phyloP scores from a whole-genome alignment of 2,797 vertebrate species.

The Melanotaenia trifasciata region DNA sequence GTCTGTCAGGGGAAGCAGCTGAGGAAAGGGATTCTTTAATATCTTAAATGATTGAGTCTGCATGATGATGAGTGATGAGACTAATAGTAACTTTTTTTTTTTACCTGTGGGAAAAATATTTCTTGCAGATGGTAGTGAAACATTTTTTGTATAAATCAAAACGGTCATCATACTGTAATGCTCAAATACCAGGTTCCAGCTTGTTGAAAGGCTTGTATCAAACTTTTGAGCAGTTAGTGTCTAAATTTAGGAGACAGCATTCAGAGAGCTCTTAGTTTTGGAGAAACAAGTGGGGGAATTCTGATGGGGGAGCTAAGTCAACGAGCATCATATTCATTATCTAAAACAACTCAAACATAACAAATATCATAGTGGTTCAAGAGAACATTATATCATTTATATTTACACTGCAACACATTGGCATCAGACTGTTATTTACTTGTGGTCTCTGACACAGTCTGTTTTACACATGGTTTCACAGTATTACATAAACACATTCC shows the following conservation, averaged over 20 bases:
- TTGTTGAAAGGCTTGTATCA: background rate
- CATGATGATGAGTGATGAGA: constrained; percentile 51
- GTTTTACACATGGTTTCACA: too few relatives aligned
- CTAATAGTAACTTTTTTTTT: constrained; percentile 23
- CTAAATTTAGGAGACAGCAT: background rate
- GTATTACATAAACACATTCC: too few relatives aligned
- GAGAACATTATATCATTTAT: background rate
- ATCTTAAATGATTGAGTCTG: constrained; percentile 46
- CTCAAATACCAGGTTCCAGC: background rate
- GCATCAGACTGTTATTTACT: background rate
- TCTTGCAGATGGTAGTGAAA: constrained; percentile 44
- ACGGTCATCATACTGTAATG: background rate
- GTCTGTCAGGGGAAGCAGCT: constrained; percentile 44
- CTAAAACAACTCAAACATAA: background rate
- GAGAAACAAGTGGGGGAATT: background rate
- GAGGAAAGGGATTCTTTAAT: constrained; percentile 46
- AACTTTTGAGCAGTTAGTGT: too few relatives aligned
- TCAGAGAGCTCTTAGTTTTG: background rate
- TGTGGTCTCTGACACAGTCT: too few relatives aligned
- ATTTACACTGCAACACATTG: background rate
- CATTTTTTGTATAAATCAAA: constrained; percentile 1
- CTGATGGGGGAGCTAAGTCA: background rate
- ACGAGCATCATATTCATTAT: background rate
- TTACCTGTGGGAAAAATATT: constrained; percentile 19
- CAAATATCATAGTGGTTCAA: background rate